Conservation (phyloP, 2,888 invertebrate genomes). For the Steinernema hermaphroditum region DNA sequence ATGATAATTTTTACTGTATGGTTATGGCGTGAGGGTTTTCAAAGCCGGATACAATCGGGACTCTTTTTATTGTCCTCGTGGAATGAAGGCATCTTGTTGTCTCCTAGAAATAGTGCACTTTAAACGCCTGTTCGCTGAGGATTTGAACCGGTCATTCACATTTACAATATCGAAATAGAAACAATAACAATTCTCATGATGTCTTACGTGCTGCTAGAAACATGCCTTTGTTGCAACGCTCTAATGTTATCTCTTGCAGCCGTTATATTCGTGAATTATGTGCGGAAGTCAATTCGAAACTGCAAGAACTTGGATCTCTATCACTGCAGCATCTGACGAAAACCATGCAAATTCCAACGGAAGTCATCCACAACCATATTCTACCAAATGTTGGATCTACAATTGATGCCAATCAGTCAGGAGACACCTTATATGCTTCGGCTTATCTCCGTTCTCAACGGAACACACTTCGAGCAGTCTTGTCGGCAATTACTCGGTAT, state of each 20-base stretch:
- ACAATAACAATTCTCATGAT: too few species aligned
- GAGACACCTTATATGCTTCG: constrained; percentile 83
- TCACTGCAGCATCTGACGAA: constrained; percentile 84
- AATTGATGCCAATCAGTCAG: constrained; percentile 71
- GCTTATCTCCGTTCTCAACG: constrained; percentile 72
- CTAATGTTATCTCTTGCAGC: constrained; percentile 64
- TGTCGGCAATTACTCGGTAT: constrained; percentile 77
- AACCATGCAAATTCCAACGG: constrained; percentile 86
- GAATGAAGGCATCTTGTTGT: too few species aligned
- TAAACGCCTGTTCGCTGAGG: too few species aligned
- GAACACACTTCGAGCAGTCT: constrained; percentile 82
- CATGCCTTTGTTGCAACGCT: not conserved
- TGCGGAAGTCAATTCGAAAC: constrained; percentile 79
- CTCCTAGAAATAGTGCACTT: too few species aligned
- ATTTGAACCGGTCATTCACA: too few species aligned
- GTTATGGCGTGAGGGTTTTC: too few species aligned
- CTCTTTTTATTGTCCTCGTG: too few species aligned
- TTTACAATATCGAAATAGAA: too few species aligned
- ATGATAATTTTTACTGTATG: too few species aligned
- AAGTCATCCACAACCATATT: constrained; percentile 77
- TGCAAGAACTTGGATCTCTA: constrained; percentile 82
- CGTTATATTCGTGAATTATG: constrained; percentile 79
- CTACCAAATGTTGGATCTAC: constrained; percentile 42
- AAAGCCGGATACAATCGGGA: too few species aligned
- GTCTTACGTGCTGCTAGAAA: too few species aligned